Evolutionary conservation across 2,797 vertebrate genomes (phyloP).

Genomic region (Semotilus atromaculatus): DNA sequence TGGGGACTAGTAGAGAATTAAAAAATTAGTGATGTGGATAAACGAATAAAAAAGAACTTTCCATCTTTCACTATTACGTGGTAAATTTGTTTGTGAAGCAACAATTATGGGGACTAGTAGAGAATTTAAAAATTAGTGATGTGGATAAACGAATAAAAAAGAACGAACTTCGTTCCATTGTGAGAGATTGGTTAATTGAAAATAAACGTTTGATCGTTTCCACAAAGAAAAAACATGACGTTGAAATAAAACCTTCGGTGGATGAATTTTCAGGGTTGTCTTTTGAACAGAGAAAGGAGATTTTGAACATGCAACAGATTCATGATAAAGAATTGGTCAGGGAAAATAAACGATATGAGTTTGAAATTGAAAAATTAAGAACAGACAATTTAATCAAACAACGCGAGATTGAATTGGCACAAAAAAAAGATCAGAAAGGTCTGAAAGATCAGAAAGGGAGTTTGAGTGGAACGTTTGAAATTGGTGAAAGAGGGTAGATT

Average conservation of each 20-base stretch:
- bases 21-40: background rate
- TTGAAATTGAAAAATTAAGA: background rate
- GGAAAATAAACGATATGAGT: background rate
- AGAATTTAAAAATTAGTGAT: too few species aligned
- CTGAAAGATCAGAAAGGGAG: background rate
- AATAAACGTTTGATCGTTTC: background rate
- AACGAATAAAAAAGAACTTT: too few species aligned
- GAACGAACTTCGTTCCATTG: background rate
- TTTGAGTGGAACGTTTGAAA: background rate
- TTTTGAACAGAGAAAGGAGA: background rate
- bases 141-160: background rate
- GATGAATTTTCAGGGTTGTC: too few species aligned
- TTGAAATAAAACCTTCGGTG: accelerated
- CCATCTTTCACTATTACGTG: too few species aligned
- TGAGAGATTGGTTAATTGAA: background rate
- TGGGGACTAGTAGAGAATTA: background rate
- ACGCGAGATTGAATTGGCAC: background rate
- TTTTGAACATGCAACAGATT: background rate
- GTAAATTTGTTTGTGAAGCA: too few species aligned
- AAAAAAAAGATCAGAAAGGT: background rate
- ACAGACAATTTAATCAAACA: background rate
- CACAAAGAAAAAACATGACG: background rate
- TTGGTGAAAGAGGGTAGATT: background rate
- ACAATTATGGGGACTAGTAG: too few species aligned
- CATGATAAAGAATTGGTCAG: background rate